phyloP scores from a whole-genome alignment of 1,140 invertebrate genomes.

The Cyclargus thomasi region DNA sequence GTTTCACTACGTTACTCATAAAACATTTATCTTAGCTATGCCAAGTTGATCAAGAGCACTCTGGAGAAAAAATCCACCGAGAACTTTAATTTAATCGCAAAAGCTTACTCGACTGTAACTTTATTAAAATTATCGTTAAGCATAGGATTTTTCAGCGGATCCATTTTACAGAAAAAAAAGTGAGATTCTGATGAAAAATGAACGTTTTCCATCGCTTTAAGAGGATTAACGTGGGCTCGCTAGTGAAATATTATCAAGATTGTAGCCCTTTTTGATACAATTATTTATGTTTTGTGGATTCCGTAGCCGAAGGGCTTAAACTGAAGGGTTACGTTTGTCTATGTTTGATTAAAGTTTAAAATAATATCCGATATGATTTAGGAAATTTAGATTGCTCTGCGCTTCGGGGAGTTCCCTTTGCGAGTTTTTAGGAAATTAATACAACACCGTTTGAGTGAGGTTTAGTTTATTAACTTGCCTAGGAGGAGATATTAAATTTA shows the following conservation, averaged over 20 bases:
- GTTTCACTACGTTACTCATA: not conserved
- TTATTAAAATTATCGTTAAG: slow-evolving; percentile 28
- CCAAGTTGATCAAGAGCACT: not conserved
- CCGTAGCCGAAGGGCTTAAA: not conserved
- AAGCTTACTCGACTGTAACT: not conserved
- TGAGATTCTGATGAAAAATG: slow-evolving; percentile 26
- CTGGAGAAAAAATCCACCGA: not conserved
- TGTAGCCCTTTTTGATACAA: slow-evolving; percentile 16
- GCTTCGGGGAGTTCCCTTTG: not conserved
- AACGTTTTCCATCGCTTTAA: slow-evolving; percentile 28
- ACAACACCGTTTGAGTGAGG: not conserved
- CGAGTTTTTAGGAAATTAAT: not conserved
- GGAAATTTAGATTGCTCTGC: not conserved
- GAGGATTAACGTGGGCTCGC: slow-evolving; percentile 25
- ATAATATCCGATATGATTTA: not conserved
- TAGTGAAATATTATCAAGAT: slow-evolving; percentile 17
- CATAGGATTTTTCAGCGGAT: slow-evolving; percentile 16
- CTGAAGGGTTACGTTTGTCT: slow-evolving; percentile 1
- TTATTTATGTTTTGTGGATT: slow-evolving; percentile 16
- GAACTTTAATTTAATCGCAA: not conserved
- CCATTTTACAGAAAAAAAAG: slow-evolving; percentile 24
- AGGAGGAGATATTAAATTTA: not conserved
- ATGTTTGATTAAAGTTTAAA: slow-evolving; percentile 1
- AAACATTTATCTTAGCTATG: not conserved
- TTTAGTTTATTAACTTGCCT: not conserved